Base-by-base conservation (phyloP, 2,888 invertebrate species). In the Philonicus albiceps region DNA sequence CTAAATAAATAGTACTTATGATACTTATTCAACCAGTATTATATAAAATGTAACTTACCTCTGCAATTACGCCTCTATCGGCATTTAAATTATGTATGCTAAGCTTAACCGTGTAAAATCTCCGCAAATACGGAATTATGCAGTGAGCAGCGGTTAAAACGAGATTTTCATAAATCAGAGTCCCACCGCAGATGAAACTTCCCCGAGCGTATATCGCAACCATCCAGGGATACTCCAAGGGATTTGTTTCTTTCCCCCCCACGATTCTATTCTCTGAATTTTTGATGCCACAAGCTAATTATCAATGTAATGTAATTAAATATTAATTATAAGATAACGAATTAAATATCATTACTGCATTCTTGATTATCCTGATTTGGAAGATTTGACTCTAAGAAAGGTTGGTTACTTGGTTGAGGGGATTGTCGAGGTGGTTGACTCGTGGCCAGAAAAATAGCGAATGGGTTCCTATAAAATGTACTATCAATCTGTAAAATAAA, bases 61-160 rank as follows among this genome's bases (percentile, higher is more conserved):
- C 64, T 27, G 8, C 64, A 64, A 27, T 8, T 11, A 19, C 64
- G 27, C 64, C 64, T 19, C 7, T 8, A 22, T 64, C 64, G 1
- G 8, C 7, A 27, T 64, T 64, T 22, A 64, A 19, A 22, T 64
- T 64, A 27, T 64, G 64, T 19, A 40, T 27, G 37, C 6, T 78
- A 3, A 19, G 74, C 74, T 74, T 74, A 74, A 74, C 74, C 11
- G 19, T 27, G 27, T 64, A 80, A 19, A 4, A 80, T 53, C n/a
- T 80, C 6, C 11, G 3, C 43, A 80, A 43, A 49, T 27, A 49
- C 7, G 7, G 1, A n/a, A 27, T 16, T n/a, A 75, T 19, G 75
- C 85, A 85, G 31, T 85, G 85, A 0, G 75, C 85, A 8, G 85
- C 85, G 1, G 75, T 85, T 19, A 85, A 19, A 3, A 85, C 53